A percentile compares a stretch with the other conserved stretches of the same genome.
These are phyloP conservation scores for Serilophus lunatus DNA, from an alignment of 2,113 vertebrate species.

Conservation along the genomic window DNA sequence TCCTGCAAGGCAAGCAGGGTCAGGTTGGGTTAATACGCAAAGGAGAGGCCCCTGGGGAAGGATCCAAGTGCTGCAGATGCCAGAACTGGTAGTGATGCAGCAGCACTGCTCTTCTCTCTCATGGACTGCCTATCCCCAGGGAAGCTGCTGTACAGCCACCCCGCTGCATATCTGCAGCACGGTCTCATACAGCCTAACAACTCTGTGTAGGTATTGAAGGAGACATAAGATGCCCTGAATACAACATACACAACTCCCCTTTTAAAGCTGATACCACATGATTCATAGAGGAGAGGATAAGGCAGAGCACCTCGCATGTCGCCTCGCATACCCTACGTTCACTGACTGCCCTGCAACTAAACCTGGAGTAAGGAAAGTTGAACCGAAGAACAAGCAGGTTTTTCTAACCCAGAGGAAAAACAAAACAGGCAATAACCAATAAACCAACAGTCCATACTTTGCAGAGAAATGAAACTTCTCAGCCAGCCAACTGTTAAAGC, in stretches of 20 bases:
- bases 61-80: background rate
- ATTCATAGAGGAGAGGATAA: no score
- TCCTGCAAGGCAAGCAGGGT: constrained; percentile 33
- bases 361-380: no score
- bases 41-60: background rate
- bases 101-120: background rate
- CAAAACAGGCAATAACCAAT: background rate
- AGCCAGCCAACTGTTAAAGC: background rate
- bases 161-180: background rate
- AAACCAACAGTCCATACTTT: background rate
- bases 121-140: background rate
- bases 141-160: background rate
- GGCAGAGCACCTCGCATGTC: no score
- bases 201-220: no score
- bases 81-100: background rate
- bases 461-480: background rate
- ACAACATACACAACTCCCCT: no score
- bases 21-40: background rate
- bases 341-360: no score
- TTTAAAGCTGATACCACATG: no score
- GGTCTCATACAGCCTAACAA: background rate
- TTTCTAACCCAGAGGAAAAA: no score
- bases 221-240: no score
- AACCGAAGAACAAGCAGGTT: no score
- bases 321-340: no score